Conservation (phyloP, 2,113 vertebrate species). For the Pontoporia blainvillei region DNA sequence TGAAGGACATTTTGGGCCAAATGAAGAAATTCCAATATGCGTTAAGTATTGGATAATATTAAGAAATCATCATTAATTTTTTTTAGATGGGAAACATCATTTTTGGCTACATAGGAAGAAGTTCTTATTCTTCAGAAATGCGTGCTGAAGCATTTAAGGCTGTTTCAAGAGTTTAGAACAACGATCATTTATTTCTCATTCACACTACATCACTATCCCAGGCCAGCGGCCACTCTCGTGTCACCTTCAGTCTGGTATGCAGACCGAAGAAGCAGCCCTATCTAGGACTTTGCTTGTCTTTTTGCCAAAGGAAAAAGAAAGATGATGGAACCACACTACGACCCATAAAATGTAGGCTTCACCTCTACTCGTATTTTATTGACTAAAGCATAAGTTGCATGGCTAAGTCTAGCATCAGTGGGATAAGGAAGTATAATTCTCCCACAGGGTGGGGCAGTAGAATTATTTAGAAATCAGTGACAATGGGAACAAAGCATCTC, state of each 20-base stretch:
- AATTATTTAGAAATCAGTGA: constrained; percentile 18
- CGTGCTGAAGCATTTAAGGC: neutral
- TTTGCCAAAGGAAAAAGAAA: neutral
- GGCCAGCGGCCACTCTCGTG: neutral
- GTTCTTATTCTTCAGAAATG: neutral
- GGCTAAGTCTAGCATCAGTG: neutral
- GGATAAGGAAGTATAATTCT: neutral
- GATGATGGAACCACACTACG: neutral
- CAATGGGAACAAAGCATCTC: neutral
- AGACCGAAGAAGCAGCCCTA: neutral
- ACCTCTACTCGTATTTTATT: neutral
- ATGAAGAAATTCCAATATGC: neutral
- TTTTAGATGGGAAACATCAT: neutral
- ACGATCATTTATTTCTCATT: neutral
- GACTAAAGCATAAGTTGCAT: neutral
- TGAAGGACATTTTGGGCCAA: neutral
- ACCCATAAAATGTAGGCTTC: neutral
- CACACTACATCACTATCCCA: neutral
- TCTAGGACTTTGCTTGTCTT: neutral
- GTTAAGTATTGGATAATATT: neutral
- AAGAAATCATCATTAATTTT: neutral
- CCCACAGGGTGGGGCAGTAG: neutral
- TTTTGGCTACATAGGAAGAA: neutral
- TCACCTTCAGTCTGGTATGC: neutral
- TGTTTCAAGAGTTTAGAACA: neutral